Evolutionary conservation across 2,888 invertebrate species (phyloP).

Genomic region (Ptilodon capucinus): DNA sequence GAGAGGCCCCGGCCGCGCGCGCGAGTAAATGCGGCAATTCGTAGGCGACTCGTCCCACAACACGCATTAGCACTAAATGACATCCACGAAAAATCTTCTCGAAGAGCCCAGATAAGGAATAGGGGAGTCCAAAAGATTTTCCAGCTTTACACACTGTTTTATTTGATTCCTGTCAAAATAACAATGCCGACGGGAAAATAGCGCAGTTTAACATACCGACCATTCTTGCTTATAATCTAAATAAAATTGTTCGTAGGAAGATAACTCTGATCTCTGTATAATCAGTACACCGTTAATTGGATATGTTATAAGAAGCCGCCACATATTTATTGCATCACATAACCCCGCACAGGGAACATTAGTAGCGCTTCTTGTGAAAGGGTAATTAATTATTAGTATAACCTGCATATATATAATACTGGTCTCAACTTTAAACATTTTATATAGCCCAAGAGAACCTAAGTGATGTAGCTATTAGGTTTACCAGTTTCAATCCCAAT

Average conservation of each 20-base stretch:
- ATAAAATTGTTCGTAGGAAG: too few species aligned
- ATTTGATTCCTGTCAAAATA: constrained; percentile 44
- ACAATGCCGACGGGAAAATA: constrained; percentile 1
- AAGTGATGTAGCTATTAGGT: too few species aligned
- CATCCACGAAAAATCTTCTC: constrained; percentile 74
- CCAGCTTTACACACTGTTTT: constrained; percentile 47
- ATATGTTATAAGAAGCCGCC: neutral
- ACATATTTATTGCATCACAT: neutral
- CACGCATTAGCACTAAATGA: constrained; percentile 81
- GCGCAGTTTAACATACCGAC: too few species aligned
- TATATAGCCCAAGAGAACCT: too few species aligned
- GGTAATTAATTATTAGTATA: too few species aligned
- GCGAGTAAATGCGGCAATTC: constrained; percentile 75
- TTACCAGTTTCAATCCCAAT: too few species aligned
- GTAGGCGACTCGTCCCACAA: constrained; percentile 72
- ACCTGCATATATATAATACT: too few species aligned
- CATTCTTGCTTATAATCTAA: too few species aligned
- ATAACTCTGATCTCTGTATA: too few species aligned
- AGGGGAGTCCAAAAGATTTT: constrained; percentile 66
- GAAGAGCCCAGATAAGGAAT: constrained; percentile 63
- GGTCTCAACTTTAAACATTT: too few species aligned
- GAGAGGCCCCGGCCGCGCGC: constrained; percentile 58
- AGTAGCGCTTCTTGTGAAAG: too few species aligned
- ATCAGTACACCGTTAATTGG: neutral
- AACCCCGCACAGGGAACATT: neutral